phyloP scores from a whole-genome alignment of 2,797 vertebrate species.

The Nothura maculosa region DNA sequence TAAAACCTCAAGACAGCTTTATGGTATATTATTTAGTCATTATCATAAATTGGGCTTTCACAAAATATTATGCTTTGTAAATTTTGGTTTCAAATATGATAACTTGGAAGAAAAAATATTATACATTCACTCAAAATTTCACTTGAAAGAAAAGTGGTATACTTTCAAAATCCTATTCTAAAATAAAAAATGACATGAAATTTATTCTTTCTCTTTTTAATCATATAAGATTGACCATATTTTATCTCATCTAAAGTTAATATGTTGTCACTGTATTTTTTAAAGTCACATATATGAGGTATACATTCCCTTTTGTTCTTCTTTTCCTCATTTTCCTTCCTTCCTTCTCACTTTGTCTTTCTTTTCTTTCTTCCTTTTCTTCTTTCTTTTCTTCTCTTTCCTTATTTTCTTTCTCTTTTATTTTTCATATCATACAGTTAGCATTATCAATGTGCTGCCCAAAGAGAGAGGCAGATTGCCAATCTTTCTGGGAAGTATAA shows the following conservation, averaged over 20 bases:
- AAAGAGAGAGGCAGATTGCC: not conserved
- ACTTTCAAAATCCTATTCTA: conserved; percentile 34
- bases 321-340: too few species aligned
- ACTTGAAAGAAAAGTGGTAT: not conserved
- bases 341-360: too few species aligned
- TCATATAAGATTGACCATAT: not conserved
- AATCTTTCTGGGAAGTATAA: not conserved
- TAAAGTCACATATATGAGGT: not conserved
- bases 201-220: conserved; percentile 14
- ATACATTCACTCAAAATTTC: not conserved
- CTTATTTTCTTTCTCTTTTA: not conserved
- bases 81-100: conserved; percentile 8
- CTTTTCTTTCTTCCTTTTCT: too few species aligned
- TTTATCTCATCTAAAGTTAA: not conserved
- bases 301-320: not conserved
- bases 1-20: conserved; percentile 19
- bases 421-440: not conserved
- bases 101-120: not conserved
- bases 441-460: not conserved
- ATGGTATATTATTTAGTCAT: conserved; percentile 27
- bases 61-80: not conserved
- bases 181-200: conserved; percentile 10
- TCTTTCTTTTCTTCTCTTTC: too few species aligned
- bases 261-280: not conserved
- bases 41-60: not conserved